Base-by-base conservation (phyloP, 1,140 invertebrate genomes). In the Druon quercuslanigerum region DNA sequence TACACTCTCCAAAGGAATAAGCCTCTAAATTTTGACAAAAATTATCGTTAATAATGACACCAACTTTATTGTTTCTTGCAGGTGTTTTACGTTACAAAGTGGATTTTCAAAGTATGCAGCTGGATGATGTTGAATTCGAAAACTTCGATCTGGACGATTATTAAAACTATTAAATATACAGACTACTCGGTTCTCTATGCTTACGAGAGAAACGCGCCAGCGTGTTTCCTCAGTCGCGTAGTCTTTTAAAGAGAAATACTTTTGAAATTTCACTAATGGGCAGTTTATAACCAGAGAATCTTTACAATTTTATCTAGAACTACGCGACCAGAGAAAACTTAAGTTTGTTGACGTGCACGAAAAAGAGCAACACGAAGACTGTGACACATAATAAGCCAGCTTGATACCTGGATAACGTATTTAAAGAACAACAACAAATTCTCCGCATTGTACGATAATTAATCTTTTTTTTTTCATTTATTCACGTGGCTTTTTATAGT, bases 1-100 rank as follows among this genome's bases (percentile, higher is more conserved):
- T 71, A 13, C 66, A 51, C 52, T 66, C 14, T 11, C 14, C 11
- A 40, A 66, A 66, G 14, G 40, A 66, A 16, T 9, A 46, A 46
- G 40, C 7, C 40, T 46, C 33, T 25, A 66, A 40, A 33, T 12
- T 25, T n/a, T 40, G 13, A 33, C 8, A 25, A 33, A 13, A 33
- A 5, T 33, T 66, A 3, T 33, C 50, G 12, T 25, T 33, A 40
- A 52, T 75, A 19, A 51, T 77, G 52, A 75, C 11, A 71, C 51
- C 73, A 73, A 66, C n/a, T 52, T 76, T 17, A 81, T 77, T 85
- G 79, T 86, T 84, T 88, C 91, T 93, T 93, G 16, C 93, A 98
- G 97, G 97, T 90, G 95, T 99, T 86, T 95, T 99, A 84, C 96
- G 99, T 81, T 99, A 99, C 94, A 98, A 99, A 93, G 98, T 99